phyloP scores from a whole-genome alignment of 2,888 invertebrate species.

The Abrostola triplasia region DNA sequence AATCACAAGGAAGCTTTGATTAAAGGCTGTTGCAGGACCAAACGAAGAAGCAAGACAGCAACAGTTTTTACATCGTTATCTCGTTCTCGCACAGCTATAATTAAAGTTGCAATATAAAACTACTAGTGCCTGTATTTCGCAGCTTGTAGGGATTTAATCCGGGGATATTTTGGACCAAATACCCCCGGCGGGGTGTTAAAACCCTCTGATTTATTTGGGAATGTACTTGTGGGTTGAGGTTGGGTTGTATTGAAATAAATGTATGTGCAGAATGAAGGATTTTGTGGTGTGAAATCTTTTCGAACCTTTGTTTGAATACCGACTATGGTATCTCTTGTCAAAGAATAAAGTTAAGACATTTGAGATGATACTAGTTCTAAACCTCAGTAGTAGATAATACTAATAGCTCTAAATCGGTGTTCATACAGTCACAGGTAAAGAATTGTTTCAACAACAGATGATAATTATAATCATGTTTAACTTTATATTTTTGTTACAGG shows the following conservation, averaged over 20 bases:
- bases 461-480: neutral
- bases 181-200: neutral
- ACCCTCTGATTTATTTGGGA: constrained; percentile 27
- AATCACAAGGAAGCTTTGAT: constrained; percentile 47
- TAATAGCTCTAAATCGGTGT: too few species aligned
- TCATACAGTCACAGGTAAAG: too few species aligned
- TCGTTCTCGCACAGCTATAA: constrained; percentile 12
- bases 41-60: constrained; percentile 8
- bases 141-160: constrained; percentile 12
- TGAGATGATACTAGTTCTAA: too few species aligned
- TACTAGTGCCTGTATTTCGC: constrained; percentile 13
- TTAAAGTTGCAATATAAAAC: constrained; percentile 36
- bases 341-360: too few species aligned
- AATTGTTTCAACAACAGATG: too few species aligned
- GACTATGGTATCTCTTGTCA: too few species aligned
- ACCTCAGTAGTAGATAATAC: too few species aligned
- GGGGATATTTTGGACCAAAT: constrained; percentile 24
- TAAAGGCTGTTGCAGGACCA: constrained; percentile 28
- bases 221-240: neutral
- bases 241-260: constrained; percentile 16
- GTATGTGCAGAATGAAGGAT: neutral
- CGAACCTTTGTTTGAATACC: too few species aligned
- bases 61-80: constrained; percentile 18
- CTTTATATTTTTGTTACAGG: constrained; percentile 37
- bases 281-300: too few species aligned